Conservation (phyloP, 2,888 invertebrate species). For the Clivina fossor region DNA sequence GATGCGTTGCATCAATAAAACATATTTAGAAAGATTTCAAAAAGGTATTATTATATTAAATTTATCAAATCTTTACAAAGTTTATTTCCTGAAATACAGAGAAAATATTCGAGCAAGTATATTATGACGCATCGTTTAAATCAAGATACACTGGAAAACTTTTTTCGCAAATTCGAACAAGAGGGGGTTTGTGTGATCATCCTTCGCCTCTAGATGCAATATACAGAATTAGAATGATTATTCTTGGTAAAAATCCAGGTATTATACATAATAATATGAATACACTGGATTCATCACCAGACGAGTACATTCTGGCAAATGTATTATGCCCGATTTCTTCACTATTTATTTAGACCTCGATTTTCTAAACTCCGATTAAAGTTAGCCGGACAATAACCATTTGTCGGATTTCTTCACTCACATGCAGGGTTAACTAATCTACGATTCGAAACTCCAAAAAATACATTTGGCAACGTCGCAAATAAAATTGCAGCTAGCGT, state of each 20-base stretch:
- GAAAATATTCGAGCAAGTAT: not conserved
- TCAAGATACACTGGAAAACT: conserved; percentile 35
- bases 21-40: conserved; percentile 27
- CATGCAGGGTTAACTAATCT: too few relatives aligned
- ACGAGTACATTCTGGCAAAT: conserved; percentile 32
- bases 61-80: conserved; percentile 16
- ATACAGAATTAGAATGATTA: conserved; percentile 38
- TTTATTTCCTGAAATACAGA: conserved; percentile 2
- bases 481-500: too few relatives aligned
- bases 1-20: too few relatives aligned
- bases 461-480: too few relatives aligned
- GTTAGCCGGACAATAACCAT: too few relatives aligned
- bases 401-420: too few relatives aligned
- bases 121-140: conserved; percentile 24
- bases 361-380: conserved; percentile 16
- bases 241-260: conserved; percentile 38
- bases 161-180: conserved; percentile 37
- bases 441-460: too few relatives aligned
- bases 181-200: conserved; percentile 40
- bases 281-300: conserved; percentile 6
- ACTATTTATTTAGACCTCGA: too few relatives aligned
- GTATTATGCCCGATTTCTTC: too few relatives aligned
- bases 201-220: conserved; percentile 39
- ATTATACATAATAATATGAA: conserved; percentile 28
- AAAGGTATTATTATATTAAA: conserved; percentile 32